Base-by-base conservation (phyloP, 2,888 invertebrate genomes). In the Dryomyza anilis region DNA sequence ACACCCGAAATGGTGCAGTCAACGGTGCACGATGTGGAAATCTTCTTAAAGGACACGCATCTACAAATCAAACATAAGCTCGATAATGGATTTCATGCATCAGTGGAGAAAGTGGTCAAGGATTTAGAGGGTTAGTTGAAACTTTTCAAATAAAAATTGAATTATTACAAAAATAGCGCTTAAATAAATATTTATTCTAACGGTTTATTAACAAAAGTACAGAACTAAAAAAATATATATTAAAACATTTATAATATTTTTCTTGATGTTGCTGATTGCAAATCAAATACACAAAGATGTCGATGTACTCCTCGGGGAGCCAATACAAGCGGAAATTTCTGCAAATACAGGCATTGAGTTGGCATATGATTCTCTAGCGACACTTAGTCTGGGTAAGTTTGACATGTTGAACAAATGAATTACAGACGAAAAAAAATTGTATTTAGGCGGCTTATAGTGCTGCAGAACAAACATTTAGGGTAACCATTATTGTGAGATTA, bases 331-430 rank as follows among this genome's bases (percentile, higher is more conserved):
- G 73, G 89, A 91, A 74, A 86, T 93, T 71, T 87, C 90, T 21
- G 85, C 86, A 23, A 91, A 91, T 78, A 92, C 91, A 65, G 92
- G 91, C 67, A 86, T 93, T 63, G 91, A 92, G 78, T 85, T 89
- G 60, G 91, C 91, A 59, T 85, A 92, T 71, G 89, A 90, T 73
- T 88, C 89, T 27, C 85, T 93, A 71, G 85, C 87, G 55, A 89
- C 90, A 77, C 88, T 93, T 69, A 89, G 89, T 78, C 83, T 87
- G 83, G 89, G 93, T 92, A 85, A 79, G 82, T 65, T 52, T 7
- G 6, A 43, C 39, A 23, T 4, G 10, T 6, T n/a, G n/a, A n/a
- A n/a, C n/a, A n/a, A n/a, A n/a, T n/a, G n/a, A n/a, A n/a, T n/a
- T n/a, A n/a, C n/a, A n/a, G n/a, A n/a, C n/a, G n/a, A n/a, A n/a